phyloP scores from a whole-genome alignment of 2,113 vertebrate genomes.

The Rynchops niger region DNA sequence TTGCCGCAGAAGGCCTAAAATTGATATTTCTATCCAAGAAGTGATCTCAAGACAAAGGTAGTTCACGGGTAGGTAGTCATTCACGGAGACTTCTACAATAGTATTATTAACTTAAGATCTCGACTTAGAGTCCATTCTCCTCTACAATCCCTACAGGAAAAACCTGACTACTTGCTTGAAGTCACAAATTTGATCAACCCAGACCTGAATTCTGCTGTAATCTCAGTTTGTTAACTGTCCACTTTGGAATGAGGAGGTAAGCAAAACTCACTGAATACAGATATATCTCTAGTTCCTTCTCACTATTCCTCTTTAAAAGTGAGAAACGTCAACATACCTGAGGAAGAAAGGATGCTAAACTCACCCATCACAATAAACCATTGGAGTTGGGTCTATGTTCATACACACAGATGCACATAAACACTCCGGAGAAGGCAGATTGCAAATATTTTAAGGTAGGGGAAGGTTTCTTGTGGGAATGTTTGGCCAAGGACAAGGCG shows the following conservation, averaged over 20 bases:
- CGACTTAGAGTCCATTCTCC: accelerated
- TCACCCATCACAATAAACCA: accelerated
- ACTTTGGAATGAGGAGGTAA: not conserved
- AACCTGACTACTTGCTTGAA: not conserved
- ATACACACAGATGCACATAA: accelerated
- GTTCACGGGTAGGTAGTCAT: not conserved
- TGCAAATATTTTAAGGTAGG: not conserved
- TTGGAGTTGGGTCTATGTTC: not conserved
- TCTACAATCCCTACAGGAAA: not conserved
- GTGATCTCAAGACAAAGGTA: not conserved
- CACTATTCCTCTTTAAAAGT: not conserved
- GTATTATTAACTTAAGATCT: not conserved
- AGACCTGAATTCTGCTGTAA: not conserved
- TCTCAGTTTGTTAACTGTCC: not conserved
- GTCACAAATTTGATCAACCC: not conserved
- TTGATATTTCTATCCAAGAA: not conserved
- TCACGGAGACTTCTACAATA: not conserved
- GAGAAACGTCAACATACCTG: not conserved
- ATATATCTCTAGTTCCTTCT: not conserved
- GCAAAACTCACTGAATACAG: not conserved
- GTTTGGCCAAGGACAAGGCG: not conserved
- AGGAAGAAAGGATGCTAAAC: not conserved
- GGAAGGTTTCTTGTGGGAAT: not conserved
- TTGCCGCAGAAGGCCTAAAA: not conserved
- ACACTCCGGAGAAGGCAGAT: not conserved